Conservation (phyloP, 2,888 invertebrate genomes). For the Hirtodrosophila alboralis region DNA sequence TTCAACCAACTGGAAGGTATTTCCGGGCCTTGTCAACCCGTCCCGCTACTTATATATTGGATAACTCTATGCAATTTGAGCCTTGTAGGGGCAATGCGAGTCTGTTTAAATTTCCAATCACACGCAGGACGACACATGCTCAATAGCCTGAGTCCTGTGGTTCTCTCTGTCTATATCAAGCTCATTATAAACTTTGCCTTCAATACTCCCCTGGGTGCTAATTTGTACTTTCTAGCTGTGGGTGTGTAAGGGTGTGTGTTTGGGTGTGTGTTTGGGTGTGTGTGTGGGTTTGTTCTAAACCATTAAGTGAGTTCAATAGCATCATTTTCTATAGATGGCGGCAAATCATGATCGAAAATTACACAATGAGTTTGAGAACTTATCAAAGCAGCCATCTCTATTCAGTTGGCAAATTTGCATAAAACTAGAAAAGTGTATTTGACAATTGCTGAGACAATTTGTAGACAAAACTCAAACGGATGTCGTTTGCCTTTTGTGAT, state of each 20-base stretch:
- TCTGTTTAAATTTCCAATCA: conserved; percentile 62
- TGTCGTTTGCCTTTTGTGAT: conserved; percentile 46
- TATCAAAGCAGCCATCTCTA: conserved; percentile 26
- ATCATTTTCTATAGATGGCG: conserved; percentile 50
- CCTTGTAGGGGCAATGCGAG: conserved; percentile 6
- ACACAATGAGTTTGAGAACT: conserved; percentile 23
- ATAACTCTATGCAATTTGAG: conserved; percentile 6
- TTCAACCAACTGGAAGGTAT: conserved; percentile 1
- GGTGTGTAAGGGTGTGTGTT: conserved; percentile 6
- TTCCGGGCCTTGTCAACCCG: too few relatives aligned
- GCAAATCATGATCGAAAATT: conserved; percentile 64
- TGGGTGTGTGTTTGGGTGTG: conserved; percentile 13
- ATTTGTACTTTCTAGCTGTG: conserved; percentile 45
- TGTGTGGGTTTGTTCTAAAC: conserved; percentile 24
- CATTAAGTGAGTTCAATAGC: conserved; percentile 58
- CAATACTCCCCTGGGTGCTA: conserved; percentile 69
- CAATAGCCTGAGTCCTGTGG: conserved; percentile 16
- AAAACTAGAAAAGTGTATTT: conserved; percentile 37
- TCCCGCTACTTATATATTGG: neutral
- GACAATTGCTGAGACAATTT: conserved; percentile 50
- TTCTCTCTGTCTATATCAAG: conserved; percentile 48
- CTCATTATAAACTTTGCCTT: conserved; percentile 74
- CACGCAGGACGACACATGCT: conserved; percentile 15
- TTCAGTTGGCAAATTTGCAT: conserved; percentile 53
- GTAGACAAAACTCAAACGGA: conserved; percentile 26